Percentiles rank a stretch among this genome's conserved stretches.
Conservation (phyloP, 2,113 vertebrate genomes). For the Spermophilus dauricus region DNA sequence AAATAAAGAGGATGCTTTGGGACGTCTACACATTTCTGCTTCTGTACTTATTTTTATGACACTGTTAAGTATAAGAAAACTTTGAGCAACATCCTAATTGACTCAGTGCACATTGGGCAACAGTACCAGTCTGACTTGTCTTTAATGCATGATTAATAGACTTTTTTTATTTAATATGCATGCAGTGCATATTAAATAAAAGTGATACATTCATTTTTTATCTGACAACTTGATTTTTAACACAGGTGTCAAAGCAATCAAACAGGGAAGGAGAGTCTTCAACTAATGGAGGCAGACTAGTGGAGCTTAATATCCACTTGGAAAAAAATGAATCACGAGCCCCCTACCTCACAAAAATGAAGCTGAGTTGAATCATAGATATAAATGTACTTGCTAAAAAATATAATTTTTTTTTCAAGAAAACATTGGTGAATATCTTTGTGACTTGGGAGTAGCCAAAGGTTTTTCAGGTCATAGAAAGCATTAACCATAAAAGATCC, state of each 20-base stretch:
- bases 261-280: neutral
- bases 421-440: neutral
- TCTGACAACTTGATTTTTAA: neutral
- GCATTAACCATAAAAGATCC: neutral
- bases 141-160: conserved; percentile 86
- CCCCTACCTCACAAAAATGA: conserved; percentile 4
- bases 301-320: neutral
- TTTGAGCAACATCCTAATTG: conserved; percentile 84
- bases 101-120: conserved; percentile 85
- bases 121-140: conserved; percentile 86
- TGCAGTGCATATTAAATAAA: conserved; percentile 85
- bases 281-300: neutral
- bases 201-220: conserved; percentile 40
- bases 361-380: neutral
- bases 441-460: neutral
- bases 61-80: conserved; percentile 80
- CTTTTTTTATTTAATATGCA: conserved; percentile 55
- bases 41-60: conserved; percentile 84
- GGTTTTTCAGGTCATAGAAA: conserved; percentile 44
- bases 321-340: neutral
- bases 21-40: conserved; percentile 74
- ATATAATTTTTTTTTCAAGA: neutral
- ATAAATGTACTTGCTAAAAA: neutral
- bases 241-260: neutral
- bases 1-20: conserved; percentile 90